Evolutionary conservation across 2,888 invertebrate genomes (phyloP).

Genomic region (Sesia bembeciformis): DNA sequence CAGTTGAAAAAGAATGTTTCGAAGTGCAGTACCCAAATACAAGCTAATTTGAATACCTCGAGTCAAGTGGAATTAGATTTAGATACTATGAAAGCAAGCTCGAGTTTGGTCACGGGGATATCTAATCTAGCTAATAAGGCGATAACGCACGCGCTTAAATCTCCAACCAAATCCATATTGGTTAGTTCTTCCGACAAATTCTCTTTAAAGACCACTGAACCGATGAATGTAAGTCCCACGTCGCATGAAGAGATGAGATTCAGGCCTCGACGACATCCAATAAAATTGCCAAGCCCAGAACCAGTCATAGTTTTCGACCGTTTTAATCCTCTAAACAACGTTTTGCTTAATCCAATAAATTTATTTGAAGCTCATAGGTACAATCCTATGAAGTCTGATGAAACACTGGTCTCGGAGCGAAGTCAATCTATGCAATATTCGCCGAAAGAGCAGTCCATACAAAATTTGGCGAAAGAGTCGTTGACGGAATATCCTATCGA

Average conservation of each 20-base stretch:
- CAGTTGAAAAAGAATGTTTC: slow-evolving; percentile 17
- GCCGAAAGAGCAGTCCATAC: background rate
- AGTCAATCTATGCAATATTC: slow-evolving; percentile 4
- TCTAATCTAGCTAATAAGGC: background rate
- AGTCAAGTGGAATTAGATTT: slow-evolving; percentile 49
- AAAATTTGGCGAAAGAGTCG: too few relatives aligned
- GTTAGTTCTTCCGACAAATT: background rate
- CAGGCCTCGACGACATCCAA: background rate
- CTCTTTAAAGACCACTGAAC: too few relatives aligned
- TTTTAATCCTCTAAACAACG: slow-evolving; percentile 51
- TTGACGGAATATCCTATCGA: too few relatives aligned
- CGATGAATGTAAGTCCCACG: background rate
- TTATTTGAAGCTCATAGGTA: slow-evolving; percentile 31
- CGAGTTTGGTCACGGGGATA: background rate
- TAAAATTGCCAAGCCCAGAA: background rate
- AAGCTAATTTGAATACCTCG: slow-evolving; percentile 42
- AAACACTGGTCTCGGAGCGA: slow-evolving; percentile 6
- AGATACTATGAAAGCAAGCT: slow-evolving; percentile 1
- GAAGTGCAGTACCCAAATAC: slow-evolving; percentile 39
- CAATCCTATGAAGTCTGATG: slow-evolving; percentile 20
- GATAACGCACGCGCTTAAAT: background rate
- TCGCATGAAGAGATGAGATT: background rate
- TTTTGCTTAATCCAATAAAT: slow-evolving; percentile 25
- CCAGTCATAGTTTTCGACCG: slow-evolving; percentile 44
- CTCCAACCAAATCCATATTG: background rate